These are phyloP conservation scores for Enhydra lutris DNA, from an alignment of 2,113 vertebrate genomes.

Conservation along the genomic window DNA sequence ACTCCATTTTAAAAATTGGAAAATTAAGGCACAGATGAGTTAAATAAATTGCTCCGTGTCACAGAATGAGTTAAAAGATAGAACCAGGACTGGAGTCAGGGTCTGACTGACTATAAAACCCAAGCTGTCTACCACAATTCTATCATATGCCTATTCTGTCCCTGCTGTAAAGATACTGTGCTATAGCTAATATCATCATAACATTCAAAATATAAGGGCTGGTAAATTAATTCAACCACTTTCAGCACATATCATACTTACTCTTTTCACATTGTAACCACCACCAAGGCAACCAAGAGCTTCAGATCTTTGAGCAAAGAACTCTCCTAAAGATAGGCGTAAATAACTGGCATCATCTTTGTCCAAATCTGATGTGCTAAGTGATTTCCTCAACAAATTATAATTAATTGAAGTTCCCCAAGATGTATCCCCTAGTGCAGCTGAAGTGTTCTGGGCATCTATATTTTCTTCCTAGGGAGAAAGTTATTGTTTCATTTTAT, in stretches of 20 bases:
- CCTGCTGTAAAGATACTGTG: neutral
- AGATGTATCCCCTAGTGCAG: slow-evolving; percentile 83
- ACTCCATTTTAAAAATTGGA: neutral
- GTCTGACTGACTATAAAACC: neutral
- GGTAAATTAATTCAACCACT: neutral
- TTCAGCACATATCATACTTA: slow-evolving; percentile 76
- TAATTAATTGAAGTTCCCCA: slow-evolving; percentile 87
- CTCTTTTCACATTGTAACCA: slow-evolving; percentile 88
- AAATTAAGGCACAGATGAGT: neutral
- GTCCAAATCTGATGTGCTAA: slow-evolving; percentile 82
- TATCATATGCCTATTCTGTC: neutral
- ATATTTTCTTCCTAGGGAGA: slow-evolving; percentile 88
- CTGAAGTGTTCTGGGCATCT: slow-evolving; percentile 74
- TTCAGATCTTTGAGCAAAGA: slow-evolving; percentile 95
- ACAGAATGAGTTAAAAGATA: neutral
- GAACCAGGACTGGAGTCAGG: neutral
- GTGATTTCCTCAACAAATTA: slow-evolving; percentile 84
- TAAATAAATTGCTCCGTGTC: neutral
- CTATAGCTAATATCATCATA: neutral
- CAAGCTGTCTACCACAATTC: neutral
- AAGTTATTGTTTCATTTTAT: slow-evolving; percentile 47
- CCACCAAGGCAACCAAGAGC: slow-evolving; percentile 94
- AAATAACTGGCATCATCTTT: slow-evolving; percentile 89
- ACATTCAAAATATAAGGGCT: neutral
- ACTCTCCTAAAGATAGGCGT: slow-evolving; percentile 93